phyloP scores from a whole-genome alignment of 2,888 invertebrate genomes.

The Pheosia gnoma region DNA sequence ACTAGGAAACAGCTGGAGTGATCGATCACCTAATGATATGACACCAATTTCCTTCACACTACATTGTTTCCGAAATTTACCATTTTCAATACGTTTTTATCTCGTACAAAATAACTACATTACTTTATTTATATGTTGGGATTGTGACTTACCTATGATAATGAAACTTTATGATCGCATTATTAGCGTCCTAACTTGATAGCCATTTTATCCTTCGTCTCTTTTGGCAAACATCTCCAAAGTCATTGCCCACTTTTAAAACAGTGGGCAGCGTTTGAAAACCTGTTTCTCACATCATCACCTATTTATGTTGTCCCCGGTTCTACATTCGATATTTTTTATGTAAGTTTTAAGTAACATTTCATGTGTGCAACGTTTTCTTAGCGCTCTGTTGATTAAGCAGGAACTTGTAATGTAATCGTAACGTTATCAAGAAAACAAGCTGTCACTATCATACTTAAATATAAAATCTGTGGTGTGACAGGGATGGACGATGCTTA shows the following conservation, averaged over 20 bases:
- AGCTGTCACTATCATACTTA: too few relatives aligned
- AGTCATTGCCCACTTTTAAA: not conserved
- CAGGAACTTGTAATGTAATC: too few relatives aligned
- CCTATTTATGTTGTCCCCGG: not conserved
- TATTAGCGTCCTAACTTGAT: not conserved
- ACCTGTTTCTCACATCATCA: slow-evolving; percentile 1
- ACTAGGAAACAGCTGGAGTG: slow-evolving; percentile 34
- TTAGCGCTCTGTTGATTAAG: not conserved
- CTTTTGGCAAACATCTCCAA: not conserved
- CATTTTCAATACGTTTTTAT: slow-evolving; percentile 24
- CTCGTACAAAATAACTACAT: not conserved
- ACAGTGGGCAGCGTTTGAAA: not conserved
- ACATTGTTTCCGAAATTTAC: slow-evolving; percentile 38
- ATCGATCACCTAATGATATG: slow-evolving; percentile 29
- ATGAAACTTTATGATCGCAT: too few relatives aligned
- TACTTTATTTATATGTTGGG: too few relatives aligned
- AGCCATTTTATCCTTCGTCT: not conserved
- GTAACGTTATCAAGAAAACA: too few relatives aligned
- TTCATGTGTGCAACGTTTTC: not conserved
- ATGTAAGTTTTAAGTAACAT: not conserved
- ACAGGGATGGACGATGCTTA: too few relatives aligned
- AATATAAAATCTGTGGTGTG: too few relatives aligned
- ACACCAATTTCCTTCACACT: slow-evolving; percentile 36
- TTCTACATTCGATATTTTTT: not conserved
- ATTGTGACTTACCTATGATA: too few relatives aligned